These are phyloP conservation scores for Ailurus styani DNA, from an alignment of 2,113 vertebrate genomes.

Conservation along the genomic window DNA sequence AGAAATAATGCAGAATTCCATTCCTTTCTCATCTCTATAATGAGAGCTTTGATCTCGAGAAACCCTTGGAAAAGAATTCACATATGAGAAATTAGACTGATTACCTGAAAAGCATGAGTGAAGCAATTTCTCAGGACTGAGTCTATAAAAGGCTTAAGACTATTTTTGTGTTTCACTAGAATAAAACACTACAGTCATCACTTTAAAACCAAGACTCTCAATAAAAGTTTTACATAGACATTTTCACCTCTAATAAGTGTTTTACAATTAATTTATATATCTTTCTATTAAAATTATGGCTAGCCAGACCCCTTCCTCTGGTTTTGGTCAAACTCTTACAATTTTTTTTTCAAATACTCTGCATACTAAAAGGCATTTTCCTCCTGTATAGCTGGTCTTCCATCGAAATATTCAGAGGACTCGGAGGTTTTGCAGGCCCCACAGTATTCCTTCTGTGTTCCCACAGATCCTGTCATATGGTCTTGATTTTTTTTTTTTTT, in stretches of 20 bases:
- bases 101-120: neutral
- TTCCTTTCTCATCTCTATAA: neutral
- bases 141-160: neutral
- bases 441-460: neutral
- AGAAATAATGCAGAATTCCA: neutral
- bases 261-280: neutral
- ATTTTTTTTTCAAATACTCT: neutral
- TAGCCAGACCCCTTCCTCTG: neutral
- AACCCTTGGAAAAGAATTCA: neutral
- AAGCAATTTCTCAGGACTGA: neutral
- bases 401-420: neutral
- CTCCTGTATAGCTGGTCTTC: neutral
- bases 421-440: neutral
- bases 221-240: neutral
- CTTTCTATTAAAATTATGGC: neutral
- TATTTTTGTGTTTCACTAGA: neutral
- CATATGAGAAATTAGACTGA: neutral
- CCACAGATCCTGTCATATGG: neutral
- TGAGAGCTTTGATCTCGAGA: neutral
- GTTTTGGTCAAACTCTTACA: neutral
- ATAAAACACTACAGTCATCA: neutral
- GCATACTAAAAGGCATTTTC: neutral
- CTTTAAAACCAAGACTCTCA: neutral
- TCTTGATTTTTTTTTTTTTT: neutral
- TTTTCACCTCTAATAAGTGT: neutral